Conservation (phyloP, 2,113 vertebrate species). For the Grammomys dolichurus region DNA sequence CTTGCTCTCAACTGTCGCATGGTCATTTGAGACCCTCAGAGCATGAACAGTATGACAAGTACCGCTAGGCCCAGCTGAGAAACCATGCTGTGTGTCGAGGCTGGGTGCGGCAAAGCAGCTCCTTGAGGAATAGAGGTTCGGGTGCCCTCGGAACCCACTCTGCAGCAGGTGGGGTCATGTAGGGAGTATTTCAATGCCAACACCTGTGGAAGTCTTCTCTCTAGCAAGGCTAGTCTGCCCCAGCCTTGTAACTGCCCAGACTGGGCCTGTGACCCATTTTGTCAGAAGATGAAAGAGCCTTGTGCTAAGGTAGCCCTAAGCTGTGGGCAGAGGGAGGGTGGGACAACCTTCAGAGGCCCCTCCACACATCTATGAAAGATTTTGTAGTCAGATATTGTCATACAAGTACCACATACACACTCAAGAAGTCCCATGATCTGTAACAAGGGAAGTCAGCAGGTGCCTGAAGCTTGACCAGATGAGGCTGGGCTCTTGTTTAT, state of each 20-base stretch:
- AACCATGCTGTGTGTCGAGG: not conserved
- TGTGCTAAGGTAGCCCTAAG: fast-evolving
- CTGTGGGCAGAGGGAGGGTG: not conserved
- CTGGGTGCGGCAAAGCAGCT: not conserved
- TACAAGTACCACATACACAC: not conserved
- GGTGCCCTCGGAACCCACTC: not conserved
- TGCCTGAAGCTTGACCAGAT: not conserved
- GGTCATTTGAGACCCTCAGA: constrained; percentile 8
- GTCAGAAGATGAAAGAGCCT: not conserved
- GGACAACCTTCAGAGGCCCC: not conserved
- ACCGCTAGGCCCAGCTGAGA: not conserved
- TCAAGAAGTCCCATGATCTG: not conserved
- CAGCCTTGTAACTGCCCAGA: not conserved
- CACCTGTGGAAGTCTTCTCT: not conserved
- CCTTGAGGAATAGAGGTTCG: not conserved
- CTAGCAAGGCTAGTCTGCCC: not conserved
- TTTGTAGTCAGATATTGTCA: not conserved
- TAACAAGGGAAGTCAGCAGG: not conserved
- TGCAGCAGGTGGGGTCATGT: too few relatives aligned
- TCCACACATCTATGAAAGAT: not conserved
- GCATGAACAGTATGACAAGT: not conserved
- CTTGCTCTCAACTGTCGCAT: constrained; percentile 42
- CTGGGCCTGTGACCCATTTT: not conserved
- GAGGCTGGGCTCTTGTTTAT: not conserved
- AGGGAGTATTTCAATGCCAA: fast-evolving